Evolutionary conservation across 2,797 vertebrate species (phyloP).

Genomic region (Rhabdomys pumilio): DNA sequence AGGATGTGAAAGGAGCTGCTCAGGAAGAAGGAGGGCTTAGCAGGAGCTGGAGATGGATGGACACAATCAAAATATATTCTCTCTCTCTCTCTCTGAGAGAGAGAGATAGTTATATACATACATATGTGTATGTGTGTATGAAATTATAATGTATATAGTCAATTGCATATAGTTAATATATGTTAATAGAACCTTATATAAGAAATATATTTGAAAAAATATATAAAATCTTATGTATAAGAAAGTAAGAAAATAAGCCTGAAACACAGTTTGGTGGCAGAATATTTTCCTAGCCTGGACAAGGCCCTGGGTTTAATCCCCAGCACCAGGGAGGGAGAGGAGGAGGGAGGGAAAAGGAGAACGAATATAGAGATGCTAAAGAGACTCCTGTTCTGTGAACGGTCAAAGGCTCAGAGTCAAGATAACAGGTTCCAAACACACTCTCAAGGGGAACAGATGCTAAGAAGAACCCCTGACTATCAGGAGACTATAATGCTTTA

Average conservation of each 20-base stretch:
- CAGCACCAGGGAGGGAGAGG: background rate
- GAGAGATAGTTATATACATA: too few relatives aligned
- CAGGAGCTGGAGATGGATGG: background rate
- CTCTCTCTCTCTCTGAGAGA: background rate
- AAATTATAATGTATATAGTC: background rate
- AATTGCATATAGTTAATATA: background rate
- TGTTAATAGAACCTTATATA: background rate
- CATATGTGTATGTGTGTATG: background rate
- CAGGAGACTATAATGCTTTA: background rate
- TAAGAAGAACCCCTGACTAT: background rate
- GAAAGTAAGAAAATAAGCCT: background rate
- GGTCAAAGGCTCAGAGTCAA: background rate
- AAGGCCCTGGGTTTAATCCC: background rate
- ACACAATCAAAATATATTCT: background rate
- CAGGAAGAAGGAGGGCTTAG: background rate
- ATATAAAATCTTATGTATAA: background rate
- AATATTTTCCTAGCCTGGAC: background rate
- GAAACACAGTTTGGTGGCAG: background rate
- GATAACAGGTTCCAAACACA: background rate
- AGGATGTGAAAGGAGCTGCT: background rate
- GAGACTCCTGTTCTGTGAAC: background rate
- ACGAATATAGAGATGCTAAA: background rate
- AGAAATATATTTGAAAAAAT: background rate
- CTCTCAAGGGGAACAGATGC: constrained; percentile 6
- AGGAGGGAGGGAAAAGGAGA: background rate